A percentile compares a stretch with the other conserved stretches of the same genome.
Evolutionary conservation across 1,140 invertebrate species (phyloP).

Genomic region (Drosophila aff.): DNA sequence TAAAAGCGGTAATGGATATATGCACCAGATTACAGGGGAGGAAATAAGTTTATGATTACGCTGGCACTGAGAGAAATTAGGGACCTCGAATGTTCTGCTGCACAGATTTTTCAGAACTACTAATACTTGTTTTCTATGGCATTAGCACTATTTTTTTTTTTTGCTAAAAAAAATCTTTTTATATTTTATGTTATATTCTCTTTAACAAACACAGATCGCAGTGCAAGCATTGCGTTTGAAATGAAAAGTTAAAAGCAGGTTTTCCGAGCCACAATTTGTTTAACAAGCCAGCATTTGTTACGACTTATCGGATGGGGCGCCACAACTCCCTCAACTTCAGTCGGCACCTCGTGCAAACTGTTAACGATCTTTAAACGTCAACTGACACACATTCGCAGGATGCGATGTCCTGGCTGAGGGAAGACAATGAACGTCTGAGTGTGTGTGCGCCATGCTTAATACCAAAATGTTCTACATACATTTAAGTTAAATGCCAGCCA

Average conservation of each 20-base stretch:
- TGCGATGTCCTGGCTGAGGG: slow-evolving; percentile 2
- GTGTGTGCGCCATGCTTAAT: slow-evolving; percentile 38
- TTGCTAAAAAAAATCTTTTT: not conserved
- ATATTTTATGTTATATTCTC: not conserved
- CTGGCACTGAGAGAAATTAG: not conserved
- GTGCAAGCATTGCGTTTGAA: slow-evolving; percentile 1
- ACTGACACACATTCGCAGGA: slow-evolving; percentile 64
- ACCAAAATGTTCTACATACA: slow-evolving; percentile 74
- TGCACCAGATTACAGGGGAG: not conserved
- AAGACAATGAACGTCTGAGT: not conserved
- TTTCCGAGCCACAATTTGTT: slow-evolving; percentile 21
- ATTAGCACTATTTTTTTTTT: not conserved
- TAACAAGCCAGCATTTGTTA: slow-evolving; percentile 39
- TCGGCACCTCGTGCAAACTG: slow-evolving; percentile 48
- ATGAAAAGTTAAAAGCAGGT: not conserved
- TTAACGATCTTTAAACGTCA: slow-evolving; percentile 77
- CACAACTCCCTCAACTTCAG: slow-evolving; percentile 13
- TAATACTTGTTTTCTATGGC: not conserved
- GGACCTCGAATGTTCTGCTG: not conserved
- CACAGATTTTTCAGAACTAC: not conserved
- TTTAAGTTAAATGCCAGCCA: slow-evolving; percentile 78
- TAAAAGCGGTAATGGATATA: slow-evolving; percentile 16
- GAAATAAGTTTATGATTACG: slow-evolving; percentile 8
- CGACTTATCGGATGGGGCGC: slow-evolving; percentile 20
- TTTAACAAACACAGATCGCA: not conserved